A percentile compares a stretch with the other conserved stretches of the same genome.
These are phyloP conservation scores for Drosophila varians DNA, from an alignment of 1,140 invertebrate genomes.

Conservation along the genomic window DNA sequence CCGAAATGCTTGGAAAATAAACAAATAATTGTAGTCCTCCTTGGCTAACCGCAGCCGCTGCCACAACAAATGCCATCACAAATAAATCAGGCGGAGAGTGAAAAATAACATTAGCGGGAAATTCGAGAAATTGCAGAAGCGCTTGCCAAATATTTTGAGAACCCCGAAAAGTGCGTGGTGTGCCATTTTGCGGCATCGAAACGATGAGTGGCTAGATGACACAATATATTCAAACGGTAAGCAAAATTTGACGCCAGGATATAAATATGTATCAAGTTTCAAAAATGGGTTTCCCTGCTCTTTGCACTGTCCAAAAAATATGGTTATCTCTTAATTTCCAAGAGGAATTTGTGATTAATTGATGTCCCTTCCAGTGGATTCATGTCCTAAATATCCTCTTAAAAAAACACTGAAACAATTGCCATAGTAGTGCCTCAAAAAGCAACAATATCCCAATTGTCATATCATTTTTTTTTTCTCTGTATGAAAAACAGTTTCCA, in stretches of 20 bases:
- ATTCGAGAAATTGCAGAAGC: slow-evolving; percentile 47
- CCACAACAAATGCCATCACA: slow-evolving; percentile 20
- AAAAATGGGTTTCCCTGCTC: slow-evolving; percentile 1
- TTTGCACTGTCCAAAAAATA: not conserved
- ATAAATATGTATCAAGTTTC: not conserved
- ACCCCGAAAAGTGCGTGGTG: slow-evolving; percentile 65
- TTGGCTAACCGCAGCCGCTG: not conserved
- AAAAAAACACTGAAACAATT: not conserved
- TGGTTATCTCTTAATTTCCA: not conserved
- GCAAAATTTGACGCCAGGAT: slow-evolving; percentile 17
- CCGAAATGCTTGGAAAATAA: slow-evolving; percentile 62
- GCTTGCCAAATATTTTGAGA: slow-evolving; percentile 74
- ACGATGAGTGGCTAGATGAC: slow-evolving; percentile 35
- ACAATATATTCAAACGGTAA: slow-evolving; percentile 54
- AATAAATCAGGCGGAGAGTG: slow-evolving; percentile 68
- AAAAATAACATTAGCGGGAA: slow-evolving; percentile 62
- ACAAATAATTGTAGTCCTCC: slow-evolving; percentile 57
- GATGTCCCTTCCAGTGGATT: not conserved
- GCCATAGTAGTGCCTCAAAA: too few species aligned
- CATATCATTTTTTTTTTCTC: too few species aligned
- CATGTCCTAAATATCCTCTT: not conserved
- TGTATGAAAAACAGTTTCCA: not conserved
- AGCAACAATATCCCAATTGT: too few species aligned
- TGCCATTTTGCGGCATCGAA: slow-evolving; percentile 35
- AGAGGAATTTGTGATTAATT: too few species aligned